phyloP scores from a whole-genome alignment of 2,797 vertebrate genomes.

The Etheostoma perlongum region DNA sequence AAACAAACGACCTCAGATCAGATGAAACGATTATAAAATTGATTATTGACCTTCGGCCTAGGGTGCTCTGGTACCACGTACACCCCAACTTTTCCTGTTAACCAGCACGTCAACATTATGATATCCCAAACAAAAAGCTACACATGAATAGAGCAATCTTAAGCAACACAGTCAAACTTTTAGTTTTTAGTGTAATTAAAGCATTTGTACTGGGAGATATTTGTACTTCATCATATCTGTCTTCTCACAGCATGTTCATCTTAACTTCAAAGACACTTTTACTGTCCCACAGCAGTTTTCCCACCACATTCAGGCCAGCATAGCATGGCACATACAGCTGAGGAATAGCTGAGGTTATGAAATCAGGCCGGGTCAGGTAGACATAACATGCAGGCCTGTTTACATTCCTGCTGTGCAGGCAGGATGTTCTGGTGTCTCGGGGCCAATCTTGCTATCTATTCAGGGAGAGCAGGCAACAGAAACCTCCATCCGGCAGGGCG shows the following conservation, averaged over 20 bases:
- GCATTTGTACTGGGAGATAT: not conserved
- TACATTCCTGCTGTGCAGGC: slow-evolving; percentile 85
- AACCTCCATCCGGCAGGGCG: slow-evolving; percentile 49
- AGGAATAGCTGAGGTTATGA: slow-evolving; percentile 70
- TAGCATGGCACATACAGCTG: slow-evolving; percentile 20
- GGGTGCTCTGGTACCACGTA: no score
- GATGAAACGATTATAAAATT: no score
- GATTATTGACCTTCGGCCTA: no score
- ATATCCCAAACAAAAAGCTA: not conserved
- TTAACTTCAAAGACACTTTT: not conserved
- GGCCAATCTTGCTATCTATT: slow-evolving; percentile 73
- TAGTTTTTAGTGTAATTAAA: not conserved
- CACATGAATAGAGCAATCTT: not conserved
- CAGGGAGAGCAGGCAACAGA: slow-evolving; percentile 62
- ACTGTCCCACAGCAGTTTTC: slow-evolving; percentile 1
- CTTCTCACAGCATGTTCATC: not conserved
- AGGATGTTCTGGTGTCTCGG: slow-evolving; percentile 79
- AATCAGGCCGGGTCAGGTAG: slow-evolving; percentile 74
- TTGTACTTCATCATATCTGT: not conserved
- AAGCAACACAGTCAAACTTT: not conserved
- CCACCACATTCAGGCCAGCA: slow-evolving; percentile 7
- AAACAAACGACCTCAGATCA: no score
- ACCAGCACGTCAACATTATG: not conserved
- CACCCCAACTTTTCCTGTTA: not conserved
- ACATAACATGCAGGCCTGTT: slow-evolving; percentile 87